Evolutionary conservation across 2,888 invertebrate species (phyloP).

Genomic region (Aporophyla nigra): DNA sequence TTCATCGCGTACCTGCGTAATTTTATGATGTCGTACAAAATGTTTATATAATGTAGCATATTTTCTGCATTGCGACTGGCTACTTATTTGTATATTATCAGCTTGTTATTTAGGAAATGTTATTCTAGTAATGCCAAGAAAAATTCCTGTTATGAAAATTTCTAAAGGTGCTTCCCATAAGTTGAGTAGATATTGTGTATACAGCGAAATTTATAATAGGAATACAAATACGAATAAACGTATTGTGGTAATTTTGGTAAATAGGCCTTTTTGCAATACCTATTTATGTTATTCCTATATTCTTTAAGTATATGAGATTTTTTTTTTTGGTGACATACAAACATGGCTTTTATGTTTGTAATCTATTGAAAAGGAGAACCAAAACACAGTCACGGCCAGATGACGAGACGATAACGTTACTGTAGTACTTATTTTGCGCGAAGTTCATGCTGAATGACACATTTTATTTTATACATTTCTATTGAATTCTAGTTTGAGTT

Average conservation of each 20-base stretch:
- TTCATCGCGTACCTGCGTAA: background rate
- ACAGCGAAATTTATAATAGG: background rate
- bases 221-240: too few relatives aligned
- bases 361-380: slow-evolving; percentile 16
- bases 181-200: background rate
- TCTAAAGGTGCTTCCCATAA: background rate
- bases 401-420: slow-evolving; percentile 10
- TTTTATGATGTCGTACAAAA: background rate
- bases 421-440: background rate
- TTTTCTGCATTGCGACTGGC: background rate
- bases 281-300: background rate
- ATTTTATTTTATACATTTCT: background rate
- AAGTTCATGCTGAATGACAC: background rate
- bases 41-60: background rate
- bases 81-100: slow-evolving; percentile 2
- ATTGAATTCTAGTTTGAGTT: background rate
- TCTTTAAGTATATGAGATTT: background rate
- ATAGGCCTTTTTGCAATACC: background rate
- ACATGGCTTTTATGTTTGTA: slow-evolving; percentile 10
- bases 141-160: background rate
- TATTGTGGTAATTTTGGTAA: background rate
- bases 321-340: background rate
- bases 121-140: background rate
- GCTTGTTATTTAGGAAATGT: background rate
- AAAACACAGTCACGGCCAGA: slow-evolving; percentile 5